These are phyloP conservation scores for Macropodus opercularis DNA, from an alignment of 2,797 vertebrate species.

Conservation along the genomic window DNA sequence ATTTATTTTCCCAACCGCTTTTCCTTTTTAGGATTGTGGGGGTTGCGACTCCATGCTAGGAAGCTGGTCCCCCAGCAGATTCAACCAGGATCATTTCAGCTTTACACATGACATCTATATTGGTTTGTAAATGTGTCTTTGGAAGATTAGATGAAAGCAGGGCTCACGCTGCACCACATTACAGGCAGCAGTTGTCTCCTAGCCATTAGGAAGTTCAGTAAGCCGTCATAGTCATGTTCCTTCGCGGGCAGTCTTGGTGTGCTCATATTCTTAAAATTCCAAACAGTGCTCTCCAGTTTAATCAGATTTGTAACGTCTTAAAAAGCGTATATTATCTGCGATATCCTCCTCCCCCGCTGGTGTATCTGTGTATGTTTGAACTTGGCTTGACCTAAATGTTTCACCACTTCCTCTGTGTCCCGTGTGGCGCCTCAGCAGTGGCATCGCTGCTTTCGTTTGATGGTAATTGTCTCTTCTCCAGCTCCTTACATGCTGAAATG, in stretches of 20 bases:
- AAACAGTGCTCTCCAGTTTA: constrained; percentile 12
- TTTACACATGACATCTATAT: no score
- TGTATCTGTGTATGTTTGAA: constrained; percentile 45
- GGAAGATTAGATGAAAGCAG: no score
- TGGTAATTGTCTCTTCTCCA: constrained; percentile 60
- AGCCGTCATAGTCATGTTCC: constrained; percentile 1
- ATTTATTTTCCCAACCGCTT: no score
- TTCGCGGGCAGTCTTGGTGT: constrained; percentile 11
- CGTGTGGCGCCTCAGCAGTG: constrained; percentile 38
- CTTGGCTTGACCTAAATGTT: constrained; percentile 54
- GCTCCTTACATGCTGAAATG: constrained; percentile 61
- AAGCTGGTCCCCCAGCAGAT: no score
- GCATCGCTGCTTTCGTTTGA: constrained; percentile 42
- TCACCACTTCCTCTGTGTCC: constrained; percentile 58
- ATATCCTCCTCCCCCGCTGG: constrained; percentile 28
- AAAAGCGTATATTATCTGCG: constrained; percentile 1
- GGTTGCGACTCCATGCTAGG: no score
- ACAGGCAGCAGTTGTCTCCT: neutral
- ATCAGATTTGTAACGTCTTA: constrained; percentile 14
- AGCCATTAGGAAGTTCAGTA: neutral
- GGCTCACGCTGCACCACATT: neutral
- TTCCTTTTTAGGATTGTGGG: no score
- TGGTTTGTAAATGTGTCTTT: no score
- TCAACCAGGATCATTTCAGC: no score
- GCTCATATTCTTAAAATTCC: constrained; percentile 3